Evolutionary conservation across 2,113 vertebrate species (phyloP), one percentile per base, ranked within the genome.

Genomic region (Chrysochloris asiatica): DNA sequence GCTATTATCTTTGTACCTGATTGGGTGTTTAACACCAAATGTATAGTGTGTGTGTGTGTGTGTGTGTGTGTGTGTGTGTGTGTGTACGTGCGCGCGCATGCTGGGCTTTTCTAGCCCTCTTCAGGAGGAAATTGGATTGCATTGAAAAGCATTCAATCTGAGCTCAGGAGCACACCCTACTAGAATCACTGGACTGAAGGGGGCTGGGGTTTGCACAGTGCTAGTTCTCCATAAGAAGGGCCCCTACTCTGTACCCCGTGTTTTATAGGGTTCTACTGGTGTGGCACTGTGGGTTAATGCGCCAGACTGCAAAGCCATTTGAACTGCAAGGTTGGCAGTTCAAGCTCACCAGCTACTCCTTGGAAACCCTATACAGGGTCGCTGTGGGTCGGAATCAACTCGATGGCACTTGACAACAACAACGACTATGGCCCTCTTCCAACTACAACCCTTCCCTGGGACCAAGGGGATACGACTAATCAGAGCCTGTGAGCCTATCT

Each of bases 111-210:
- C 96, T 96, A 94, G 94, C 97, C 94, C 89, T 71, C 65, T 90
- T 84, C 72, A 82, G 86, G 94, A 95, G 93, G 95, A 97, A 98
- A 98, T 97, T 97, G 97, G 96, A 97, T 97, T 96, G 96, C 84
- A 90, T 77, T 38, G 92, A 90, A 94, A 96, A 97, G 94, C 86
- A 87, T 93, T 98, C 97, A 93, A 98, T 97, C 89, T 88, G 88
- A 78, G 90, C 86, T 2, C 38, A 75, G 88, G 36, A 30, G 79
- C 17, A 69, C 0, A 6, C 26, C 41, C 95, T 97, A 92, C 96
- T 54, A 88, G 94, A 96, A 95, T 96, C 83, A 36, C 81, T 8
- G 48, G 50, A 19, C 52, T 38, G 83, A 65, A 24, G 14, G 75
- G 86, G 59, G 2, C 22, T 30, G 65, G 1, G 54, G 36, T 0